Evolutionary conservation across 2,888 invertebrate genomes (phyloP), one percentile per base, ranked within the genome.

Genomic region (Alsophila aescularia): DNA sequence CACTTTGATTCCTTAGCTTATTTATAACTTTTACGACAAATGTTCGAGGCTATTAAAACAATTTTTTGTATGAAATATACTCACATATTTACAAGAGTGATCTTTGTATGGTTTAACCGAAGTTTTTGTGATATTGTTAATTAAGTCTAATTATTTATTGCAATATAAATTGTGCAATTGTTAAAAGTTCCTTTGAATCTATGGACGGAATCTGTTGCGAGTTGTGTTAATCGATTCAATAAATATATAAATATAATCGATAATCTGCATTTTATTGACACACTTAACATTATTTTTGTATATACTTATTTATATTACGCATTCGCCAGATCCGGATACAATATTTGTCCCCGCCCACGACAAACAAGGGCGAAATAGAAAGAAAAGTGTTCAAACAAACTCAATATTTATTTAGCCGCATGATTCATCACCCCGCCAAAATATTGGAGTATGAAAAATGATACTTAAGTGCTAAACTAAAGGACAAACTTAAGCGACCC

Each of bases 91-190:
- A 9, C 15, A 10, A 41, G 36, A 52, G 37, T 56, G 56, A 69
- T 65, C 41, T 66, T 50, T 69, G 52, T 70, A 39, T 58, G 58
- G 60, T 72, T 48, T 63, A 69, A 73, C 67, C 66, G 37, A 59
- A 57, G 52, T 71, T 75, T 67, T 73, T 73, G 77, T 80, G 75
- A 79, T 78, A 75, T 65, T 69, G 59, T 72, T 69, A 61, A 62
- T 60, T 24, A 59, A 66, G 62, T 70, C 66, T 59, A 67, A 72
- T 44, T 67, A 58, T 60, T 60, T 60, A 56, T 63, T 21, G 59
- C 52, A 56, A 43, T 68, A 67, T 48, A 50, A 59, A 45, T 48
- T 35, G 29, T 29, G 18, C 52, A 51, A 62, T 66, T 60, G 51
- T 69, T 67, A 60, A 34, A 65, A 64, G 64, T 73, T 70, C 47